Base-by-base conservation (phyloP, 2,888 invertebrate genomes). In the Diachrysia chrysitis region DNA sequence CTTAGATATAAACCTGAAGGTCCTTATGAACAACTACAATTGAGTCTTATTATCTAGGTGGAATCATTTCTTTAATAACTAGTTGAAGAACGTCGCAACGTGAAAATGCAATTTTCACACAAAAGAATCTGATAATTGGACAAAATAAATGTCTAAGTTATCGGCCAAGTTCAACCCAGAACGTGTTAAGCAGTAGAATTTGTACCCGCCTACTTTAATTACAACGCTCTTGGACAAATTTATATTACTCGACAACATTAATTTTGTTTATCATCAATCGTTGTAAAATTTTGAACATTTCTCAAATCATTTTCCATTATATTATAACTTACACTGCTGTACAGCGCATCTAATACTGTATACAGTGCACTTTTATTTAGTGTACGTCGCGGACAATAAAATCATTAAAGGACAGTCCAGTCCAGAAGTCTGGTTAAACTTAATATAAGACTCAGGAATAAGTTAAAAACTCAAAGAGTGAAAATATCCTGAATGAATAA, bases 31-130 rank as follows among this genome's bases (percentile, higher is more conserved):
- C 85, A 91, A 89, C 90, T 92, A 93, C 89, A 90, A 42, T 89
- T 91, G 91, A 92, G 92, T 91, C 94, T 94, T 95, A 94, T 81
- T 71, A 86, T 65, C 93, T 95, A 94, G 87, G 91, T 94, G 94
- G 94, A 94, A 94, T 93, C 85, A 92, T 90, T 89, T 89, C 86
- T 81, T 86, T 86, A 85, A 51, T 76, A 83, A 81, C 85, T 86
- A 87, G 66, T 78, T 69, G 70, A 85, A 72, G 69, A 75, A 66
- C 65, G 66, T 76, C 62, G 66, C 29, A 46, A 72, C 71, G 78
- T 73, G 66, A 74, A 78, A 81, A 72, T 76, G 75, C 76, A 78
- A 66, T 74, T 78, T 74, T 78, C 80, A 78, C 81, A 76, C 73
- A 71, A 69, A 56, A 66, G 42, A 72, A 57, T 61, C 23, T 25